Conservation (phyloP, 2,888 invertebrate genomes). For the Archips crataeganus region DNA sequence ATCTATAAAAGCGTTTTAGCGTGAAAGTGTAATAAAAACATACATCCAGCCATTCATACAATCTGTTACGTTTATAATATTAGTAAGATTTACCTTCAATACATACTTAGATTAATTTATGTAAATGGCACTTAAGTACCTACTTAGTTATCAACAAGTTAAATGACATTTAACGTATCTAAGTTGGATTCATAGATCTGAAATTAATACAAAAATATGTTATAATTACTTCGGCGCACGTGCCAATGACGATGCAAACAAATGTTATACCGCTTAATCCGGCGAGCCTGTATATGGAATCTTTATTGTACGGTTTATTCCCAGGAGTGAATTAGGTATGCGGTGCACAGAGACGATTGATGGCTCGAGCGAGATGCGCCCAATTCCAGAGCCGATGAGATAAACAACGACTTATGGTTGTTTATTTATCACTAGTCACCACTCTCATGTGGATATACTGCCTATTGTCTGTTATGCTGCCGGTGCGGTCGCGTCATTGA, state of each 20-base stretch:
- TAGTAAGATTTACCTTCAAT: neutral
- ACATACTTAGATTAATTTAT: neutral
- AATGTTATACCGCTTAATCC: slow-evolving; percentile 35
- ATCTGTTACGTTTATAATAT: too few relatives aligned
- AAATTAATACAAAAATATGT: neutral
- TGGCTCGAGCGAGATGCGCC: slow-evolving; percentile 54
- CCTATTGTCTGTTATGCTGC: slow-evolving; percentile 46
- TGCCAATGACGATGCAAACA: slow-evolving; percentile 19
- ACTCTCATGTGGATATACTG: slow-evolving; percentile 42
- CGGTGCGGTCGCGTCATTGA: slow-evolving; percentile 38
- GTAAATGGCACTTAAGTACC: neutral
- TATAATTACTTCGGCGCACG: neutral
- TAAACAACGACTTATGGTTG: slow-evolving; percentile 53
- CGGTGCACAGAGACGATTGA: slow-evolving; percentile 49
- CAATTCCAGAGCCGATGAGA: slow-evolving; percentile 49
- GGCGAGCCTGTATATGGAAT: slow-evolving; percentile 40
- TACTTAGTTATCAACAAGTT: neutral
- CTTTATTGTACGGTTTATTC: slow-evolving; percentile 44
- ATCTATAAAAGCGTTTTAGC: too few relatives aligned
- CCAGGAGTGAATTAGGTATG: slow-evolving; percentile 53
- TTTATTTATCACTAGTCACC: slow-evolving; percentile 53
- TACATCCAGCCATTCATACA: too few relatives aligned
- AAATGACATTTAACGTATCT: neutral
- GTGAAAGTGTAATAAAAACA: too few relatives aligned
- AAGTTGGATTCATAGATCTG: neutral